Conservation (phyloP, 2,113 vertebrate genomes). For the Pitta sordida region DNA sequence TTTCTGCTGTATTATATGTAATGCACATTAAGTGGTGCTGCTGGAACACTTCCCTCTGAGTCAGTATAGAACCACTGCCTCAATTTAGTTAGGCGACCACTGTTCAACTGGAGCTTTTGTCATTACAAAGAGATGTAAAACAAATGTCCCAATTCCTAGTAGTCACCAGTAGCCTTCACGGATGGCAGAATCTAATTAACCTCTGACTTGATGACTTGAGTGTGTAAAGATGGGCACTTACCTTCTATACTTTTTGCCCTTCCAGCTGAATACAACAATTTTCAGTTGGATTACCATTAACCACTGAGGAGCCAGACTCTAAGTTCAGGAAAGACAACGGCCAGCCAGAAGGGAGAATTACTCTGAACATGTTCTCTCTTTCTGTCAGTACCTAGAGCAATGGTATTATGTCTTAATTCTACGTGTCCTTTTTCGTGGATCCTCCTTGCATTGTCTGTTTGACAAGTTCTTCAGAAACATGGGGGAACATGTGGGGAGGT, state of each 20-base stretch:
- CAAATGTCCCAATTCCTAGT: neutral
- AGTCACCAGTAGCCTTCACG: neutral
- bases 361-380: neutral
- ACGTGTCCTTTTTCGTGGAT: neutral
- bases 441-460: neutral
- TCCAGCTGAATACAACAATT: neutral
- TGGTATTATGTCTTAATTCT: neutral
- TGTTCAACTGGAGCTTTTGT: neutral
- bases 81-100: neutral
- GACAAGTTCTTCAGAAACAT: neutral
- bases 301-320: neutral
- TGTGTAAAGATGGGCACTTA: neutral
- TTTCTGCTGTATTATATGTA: conserved; percentile 9
- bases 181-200: neutral
- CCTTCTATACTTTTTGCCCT: neutral
- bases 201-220: neutral
- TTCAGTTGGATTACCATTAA: neutral
- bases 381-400: neutral
- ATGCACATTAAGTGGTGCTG: neutral
- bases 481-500: neutral
- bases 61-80: neutral
- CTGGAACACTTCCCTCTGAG: conserved; percentile 17
- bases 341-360: neutral
- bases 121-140: neutral
- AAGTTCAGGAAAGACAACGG: neutral